Percentiles rank a stretch among this genome's conserved stretches.
phyloP scores from a whole-genome alignment of 2,797 vertebrate genomes.

The Triplophysa bombifrons region DNA sequence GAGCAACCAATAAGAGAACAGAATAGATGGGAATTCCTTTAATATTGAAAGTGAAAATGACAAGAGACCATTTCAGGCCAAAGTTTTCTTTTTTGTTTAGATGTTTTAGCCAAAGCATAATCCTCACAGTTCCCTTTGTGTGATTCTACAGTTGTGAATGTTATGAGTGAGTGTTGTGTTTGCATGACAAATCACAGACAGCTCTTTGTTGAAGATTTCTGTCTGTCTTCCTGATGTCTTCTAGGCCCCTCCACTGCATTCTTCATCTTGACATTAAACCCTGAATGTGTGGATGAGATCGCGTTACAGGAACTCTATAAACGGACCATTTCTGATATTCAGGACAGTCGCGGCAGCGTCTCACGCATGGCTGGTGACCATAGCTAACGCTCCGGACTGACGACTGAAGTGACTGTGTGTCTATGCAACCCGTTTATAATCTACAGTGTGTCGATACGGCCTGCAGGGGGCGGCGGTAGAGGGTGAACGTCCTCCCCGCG shows the following conservation, averaged over 20 bases:
- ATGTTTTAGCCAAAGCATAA: too few relatives aligned
- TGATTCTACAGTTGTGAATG: too few relatives aligned
- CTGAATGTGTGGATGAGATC: conserved; percentile 80
- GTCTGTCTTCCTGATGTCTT: conserved; percentile 4
- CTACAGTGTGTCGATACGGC: conserved; percentile 84
- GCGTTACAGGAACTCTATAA: conserved; percentile 64
- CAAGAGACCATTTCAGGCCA: too few relatives aligned
- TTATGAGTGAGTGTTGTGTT: background rate
- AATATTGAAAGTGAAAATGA: too few relatives aligned
- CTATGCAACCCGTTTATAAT: conserved; percentile 96
- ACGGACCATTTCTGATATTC: conserved; percentile 95
- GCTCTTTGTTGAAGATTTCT: background rate
- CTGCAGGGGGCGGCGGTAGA: conserved; percentile 81
- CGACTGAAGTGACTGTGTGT: conserved; percentile 90
- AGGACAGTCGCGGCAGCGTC: conserved; percentile 83
- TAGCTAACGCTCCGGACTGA: conserved; percentile 87
- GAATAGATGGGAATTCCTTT: too few relatives aligned
- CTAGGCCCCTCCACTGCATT: conserved; percentile 94
- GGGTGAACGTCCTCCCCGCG: conserved; percentile 78
- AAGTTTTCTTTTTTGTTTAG: too few relatives aligned
- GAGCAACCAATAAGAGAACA: too few relatives aligned
- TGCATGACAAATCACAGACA: background rate
- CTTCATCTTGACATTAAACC: conserved; percentile 94
- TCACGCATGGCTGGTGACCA: conserved; percentile 88
- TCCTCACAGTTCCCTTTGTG: too few relatives aligned